phyloP scores from a whole-genome alignment of 2,797 vertebrate species.

The Pteropus rufus region DNA sequence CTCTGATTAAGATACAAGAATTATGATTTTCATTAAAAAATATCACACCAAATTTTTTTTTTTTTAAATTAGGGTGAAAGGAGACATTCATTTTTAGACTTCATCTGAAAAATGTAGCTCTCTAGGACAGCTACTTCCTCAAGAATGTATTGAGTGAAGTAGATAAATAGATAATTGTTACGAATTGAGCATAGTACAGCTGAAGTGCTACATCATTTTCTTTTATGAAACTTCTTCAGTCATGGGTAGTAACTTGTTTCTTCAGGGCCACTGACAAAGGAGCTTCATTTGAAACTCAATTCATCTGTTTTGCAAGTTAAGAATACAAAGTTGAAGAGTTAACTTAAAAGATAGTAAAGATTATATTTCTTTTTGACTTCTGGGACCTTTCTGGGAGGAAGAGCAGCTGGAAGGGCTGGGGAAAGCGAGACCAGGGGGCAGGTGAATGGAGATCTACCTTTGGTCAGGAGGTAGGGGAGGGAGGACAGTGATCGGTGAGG shows the following conservation, averaged over 20 bases:
- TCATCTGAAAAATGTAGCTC: constrained; percentile 1
- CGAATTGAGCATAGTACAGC: not conserved
- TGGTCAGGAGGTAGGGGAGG: not conserved
- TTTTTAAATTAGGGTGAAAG: not conserved
- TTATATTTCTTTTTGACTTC: not conserved
- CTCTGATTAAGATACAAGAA: not conserved
- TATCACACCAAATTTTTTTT: not conserved
- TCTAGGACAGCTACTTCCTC: not conserved
- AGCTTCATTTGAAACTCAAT: not conserved
- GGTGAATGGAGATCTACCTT: not conserved
- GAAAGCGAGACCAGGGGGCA: not conserved
- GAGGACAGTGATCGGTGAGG: not conserved
- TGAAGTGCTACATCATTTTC: not conserved
- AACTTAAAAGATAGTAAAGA: not conserved
- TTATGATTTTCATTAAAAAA: not conserved
- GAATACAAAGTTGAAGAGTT: not conserved
- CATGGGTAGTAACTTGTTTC: not conserved
- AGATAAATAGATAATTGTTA: not conserved
- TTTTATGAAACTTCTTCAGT: not conserved
- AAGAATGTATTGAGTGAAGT: not conserved
- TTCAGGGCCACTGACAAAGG: not conserved
- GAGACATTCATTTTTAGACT: not conserved
- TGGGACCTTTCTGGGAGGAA: not conserved
- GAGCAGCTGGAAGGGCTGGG: not conserved
- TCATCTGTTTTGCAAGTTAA: not conserved